Base-by-base conservation (phyloP, 2,888 invertebrate genomes). In the Eubasilissa splendida region DNA sequence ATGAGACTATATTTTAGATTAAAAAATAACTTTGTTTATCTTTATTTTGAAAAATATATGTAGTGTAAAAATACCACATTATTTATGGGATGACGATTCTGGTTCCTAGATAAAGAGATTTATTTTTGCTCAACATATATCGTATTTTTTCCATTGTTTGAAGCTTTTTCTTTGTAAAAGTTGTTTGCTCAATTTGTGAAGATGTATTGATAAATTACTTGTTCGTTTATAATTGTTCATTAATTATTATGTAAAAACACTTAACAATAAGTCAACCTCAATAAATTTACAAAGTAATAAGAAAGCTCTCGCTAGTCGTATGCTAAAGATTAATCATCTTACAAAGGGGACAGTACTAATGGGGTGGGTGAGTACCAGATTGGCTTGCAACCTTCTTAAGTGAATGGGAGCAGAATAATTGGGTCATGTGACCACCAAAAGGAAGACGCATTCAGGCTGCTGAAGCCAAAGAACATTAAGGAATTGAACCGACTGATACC, bases 351-450 rank as follows among this genome's bases (percentile, higher is more conserved):
- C 33, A 33, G 56, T 33, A 42, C 14, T 42, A 22, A 56, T 9
- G 71, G 54, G 68, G 42, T 50, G 76, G 76, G 50, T 12, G 59
- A 66, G 60, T 11, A 76, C 12, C 75, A 76, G 76, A 80, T 76
- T 80, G 80, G 42, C 75, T 66, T 50, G 74, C 74, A 66, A 65
- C 70, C 77, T 80, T 80, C 65, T 63, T 58, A 65, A 14, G 52
- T 31, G 65, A 73, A 80, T 77, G 52, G 63, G 80, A 52, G 77
- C 65, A 58, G 65, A 77, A 71, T 77, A 80, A 80, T 80, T 80
- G 74, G 80, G 80, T 80, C 80, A 80, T 33, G 71, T 63, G 60
- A 70, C 76, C 76, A 52, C 56, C 53, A 76, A 54, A 52, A 70
- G 53, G 71, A 73, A 54, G 12, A 33, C n/a, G 58, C 54, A 3